These are phyloP conservation scores for Brachyrhaphis roseni DNA, from an alignment of 2,797 vertebrate genomes.

Conservation along the genomic window DNA sequence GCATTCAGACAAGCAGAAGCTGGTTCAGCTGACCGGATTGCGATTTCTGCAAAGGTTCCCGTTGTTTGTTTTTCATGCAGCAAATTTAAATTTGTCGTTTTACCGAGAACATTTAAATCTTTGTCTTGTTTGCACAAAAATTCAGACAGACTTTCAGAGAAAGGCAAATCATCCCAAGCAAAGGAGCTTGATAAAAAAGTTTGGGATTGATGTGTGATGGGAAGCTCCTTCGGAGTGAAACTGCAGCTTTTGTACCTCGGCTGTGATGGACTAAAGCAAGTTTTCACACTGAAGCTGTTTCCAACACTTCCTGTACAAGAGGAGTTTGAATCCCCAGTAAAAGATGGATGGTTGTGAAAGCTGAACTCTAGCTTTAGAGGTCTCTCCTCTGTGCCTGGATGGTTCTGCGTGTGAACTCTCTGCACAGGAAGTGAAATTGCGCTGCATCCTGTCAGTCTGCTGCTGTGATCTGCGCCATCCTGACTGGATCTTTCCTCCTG, in stretches of 20 bases:
- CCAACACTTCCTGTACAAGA: background rate
- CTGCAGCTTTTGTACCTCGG: background rate
- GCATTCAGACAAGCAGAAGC: slow-evolving; percentile 20
- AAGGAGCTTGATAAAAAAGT: slow-evolving; percentile 27
- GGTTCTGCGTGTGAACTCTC: slow-evolving; percentile 17
- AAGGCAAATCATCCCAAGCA: slow-evolving; percentile 67
- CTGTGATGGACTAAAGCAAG: slow-evolving; percentile 11
- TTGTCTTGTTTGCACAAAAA: slow-evolving; percentile 56
- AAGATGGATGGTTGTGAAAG: slow-evolving; percentile 16
- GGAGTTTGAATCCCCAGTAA: slow-evolving; percentile 6
- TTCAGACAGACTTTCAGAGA: slow-evolving; percentile 73
- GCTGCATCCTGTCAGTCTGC: slow-evolving; percentile 12
- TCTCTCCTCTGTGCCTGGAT: slow-evolving; percentile 1
- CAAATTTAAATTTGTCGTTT: background rate
- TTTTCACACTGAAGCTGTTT: slow-evolving; percentile 9
- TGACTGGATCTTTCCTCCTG: slow-evolving; percentile 61
- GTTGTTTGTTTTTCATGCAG: background rate
- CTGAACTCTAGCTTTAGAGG: slow-evolving; percentile 4
- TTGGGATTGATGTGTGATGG: slow-evolving; percentile 10
- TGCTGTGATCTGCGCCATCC: slow-evolving; percentile 23
- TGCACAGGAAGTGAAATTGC: background rate
- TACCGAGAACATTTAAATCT: slow-evolving; percentile 12
- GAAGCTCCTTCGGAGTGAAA: background rate
- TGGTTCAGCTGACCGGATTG: slow-evolving; percentile 1
- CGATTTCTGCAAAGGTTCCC: slow-evolving; percentile 2